A percentile compares a stretch with the other conserved stretches of the same genome.
These are phyloP conservation scores for Sternotherus odoratus DNA, from an alignment of 2,797 vertebrate genomes.

Conservation along the genomic window DNA sequence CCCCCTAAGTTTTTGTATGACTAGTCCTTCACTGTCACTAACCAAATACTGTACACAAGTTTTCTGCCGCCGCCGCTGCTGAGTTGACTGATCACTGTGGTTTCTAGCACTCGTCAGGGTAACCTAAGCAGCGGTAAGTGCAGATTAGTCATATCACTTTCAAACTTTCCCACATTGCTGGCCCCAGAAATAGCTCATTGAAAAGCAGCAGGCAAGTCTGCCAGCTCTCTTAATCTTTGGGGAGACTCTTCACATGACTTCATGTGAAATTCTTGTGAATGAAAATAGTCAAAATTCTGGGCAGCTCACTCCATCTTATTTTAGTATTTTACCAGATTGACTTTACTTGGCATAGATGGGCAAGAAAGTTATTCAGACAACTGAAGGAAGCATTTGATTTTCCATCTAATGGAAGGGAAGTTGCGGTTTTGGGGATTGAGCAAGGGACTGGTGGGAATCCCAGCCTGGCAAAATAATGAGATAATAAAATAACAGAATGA, in stretches of 20 bases:
- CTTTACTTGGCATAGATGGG: background rate
- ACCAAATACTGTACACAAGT: conserved; percentile 39
- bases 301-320: background rate
- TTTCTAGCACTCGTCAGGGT: conserved; percentile 65
- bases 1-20: conserved; percentile 54
- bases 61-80: background rate
- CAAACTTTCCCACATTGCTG: conserved; percentile 68
- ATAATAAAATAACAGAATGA: background rate
- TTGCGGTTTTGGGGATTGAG: background rate
- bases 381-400: background rate
- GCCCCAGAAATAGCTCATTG: conserved; percentile 47
- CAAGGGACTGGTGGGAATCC: background rate
- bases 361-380: background rate
- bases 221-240: background rate
- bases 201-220: background rate
- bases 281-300: background rate
- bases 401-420: background rate
- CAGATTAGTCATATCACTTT: conserved; percentile 79
- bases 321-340: background rate
- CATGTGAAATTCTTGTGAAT: background rate
- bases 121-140: conserved; percentile 34
- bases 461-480: background rate
- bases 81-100: conserved; percentile 53
- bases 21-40: conserved; percentile 23
- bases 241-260: background rate